phyloP scores from a whole-genome alignment of 2,113 vertebrate genomes.

The Chlamydotis undulata region DNA sequence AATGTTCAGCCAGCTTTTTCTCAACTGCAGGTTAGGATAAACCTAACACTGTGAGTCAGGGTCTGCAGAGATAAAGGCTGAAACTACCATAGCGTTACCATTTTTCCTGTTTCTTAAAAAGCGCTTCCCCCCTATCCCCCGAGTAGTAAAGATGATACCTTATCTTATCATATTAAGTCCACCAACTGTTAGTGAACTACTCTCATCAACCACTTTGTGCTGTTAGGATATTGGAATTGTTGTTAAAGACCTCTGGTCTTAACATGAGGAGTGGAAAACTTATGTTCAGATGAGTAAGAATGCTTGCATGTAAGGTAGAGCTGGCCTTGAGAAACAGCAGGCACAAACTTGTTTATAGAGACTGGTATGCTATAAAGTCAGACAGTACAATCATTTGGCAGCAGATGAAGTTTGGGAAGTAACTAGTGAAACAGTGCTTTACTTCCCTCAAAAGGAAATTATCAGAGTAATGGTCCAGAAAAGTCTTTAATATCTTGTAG shows the following conservation, averaged over 20 bases:
- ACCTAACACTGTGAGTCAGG: neutral
- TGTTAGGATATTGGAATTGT: neutral
- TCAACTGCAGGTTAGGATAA: neutral
- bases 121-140: neutral
- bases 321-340: neutral
- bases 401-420: neutral
- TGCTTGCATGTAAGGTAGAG: neutral
- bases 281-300: neutral
- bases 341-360: neutral
- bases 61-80: neutral
- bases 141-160: neutral
- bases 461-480: neutral
- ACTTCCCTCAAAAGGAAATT: neutral
- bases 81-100: neutral
- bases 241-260: neutral
- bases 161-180: neutral
- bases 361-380: neutral
- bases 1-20: neutral
- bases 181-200: neutral
- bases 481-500: neutral
- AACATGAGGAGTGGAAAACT: neutral
- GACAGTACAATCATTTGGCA: neutral
- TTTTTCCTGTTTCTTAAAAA: neutral
- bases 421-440: neutral
- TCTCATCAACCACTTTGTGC: neutral